Percentiles rank a stretch among this genome's conserved stretches.
Evolutionary conservation across 1,140 invertebrate genomes (phyloP).

Genomic region (Amphibalanus amphitrite): DNA sequence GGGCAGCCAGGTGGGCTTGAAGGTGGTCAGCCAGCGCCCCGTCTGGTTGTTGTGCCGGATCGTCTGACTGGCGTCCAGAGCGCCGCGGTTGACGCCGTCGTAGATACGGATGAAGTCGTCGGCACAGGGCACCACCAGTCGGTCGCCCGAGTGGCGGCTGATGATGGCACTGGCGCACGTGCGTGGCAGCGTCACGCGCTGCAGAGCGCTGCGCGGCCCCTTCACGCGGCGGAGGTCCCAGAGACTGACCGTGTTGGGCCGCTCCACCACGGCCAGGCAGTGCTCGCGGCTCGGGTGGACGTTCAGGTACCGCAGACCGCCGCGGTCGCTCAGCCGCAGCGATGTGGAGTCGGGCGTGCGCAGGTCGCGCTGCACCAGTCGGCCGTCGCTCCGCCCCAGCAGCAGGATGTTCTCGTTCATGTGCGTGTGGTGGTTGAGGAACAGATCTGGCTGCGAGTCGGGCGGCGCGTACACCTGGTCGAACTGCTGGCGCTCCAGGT

Average conservation of each 20-base stretch:
- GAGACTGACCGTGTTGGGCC: not conserved
- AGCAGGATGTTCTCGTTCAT: too few species aligned
- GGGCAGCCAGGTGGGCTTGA: not conserved
- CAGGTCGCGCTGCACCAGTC: too few species aligned
- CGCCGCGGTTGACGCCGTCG: not conserved
- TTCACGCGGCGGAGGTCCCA: not conserved
- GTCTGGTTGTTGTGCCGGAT: not conserved
- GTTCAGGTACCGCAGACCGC: too few species aligned
- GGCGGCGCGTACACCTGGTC: too few species aligned
- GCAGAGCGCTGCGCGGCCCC: not conserved
- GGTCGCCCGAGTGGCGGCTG: not conserved
- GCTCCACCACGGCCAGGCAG: not conserved
- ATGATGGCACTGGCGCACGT: not conserved
- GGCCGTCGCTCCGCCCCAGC: too few species aligned
- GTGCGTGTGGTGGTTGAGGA: too few species aligned
- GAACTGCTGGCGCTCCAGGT: too few species aligned
- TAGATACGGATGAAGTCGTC: not conserved
- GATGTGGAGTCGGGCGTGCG: too few species aligned
- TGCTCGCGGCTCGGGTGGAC: too few species aligned
- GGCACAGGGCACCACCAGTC: not conserved
- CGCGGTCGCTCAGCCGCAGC: too few species aligned
- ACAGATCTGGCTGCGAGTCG: too few species aligned
- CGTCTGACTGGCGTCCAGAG: too few species aligned
- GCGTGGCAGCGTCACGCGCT: not conserved
- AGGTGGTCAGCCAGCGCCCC: not conserved